A percentile compares a stretch with the other conserved stretches of the same genome.
phyloP scores from a whole-genome alignment of 2,797 vertebrate genomes.

The Oreochromis grahami region DNA sequence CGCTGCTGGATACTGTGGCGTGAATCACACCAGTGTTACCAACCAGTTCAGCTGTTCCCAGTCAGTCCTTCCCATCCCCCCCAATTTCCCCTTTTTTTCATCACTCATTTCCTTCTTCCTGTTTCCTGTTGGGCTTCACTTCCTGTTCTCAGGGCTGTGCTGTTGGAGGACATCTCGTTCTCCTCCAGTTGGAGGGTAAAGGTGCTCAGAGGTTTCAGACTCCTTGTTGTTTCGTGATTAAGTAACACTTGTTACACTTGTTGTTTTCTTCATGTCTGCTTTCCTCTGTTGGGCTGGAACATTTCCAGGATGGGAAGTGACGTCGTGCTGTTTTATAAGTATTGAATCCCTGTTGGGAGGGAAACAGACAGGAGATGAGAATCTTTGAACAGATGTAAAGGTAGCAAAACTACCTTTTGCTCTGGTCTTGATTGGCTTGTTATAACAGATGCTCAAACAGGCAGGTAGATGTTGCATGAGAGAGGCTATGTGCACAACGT shows the following conservation, averaged over 20 bases:
- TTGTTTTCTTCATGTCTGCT: not conserved
- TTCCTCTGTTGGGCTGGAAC: not conserved
- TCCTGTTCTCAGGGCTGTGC: conserved; percentile 45
- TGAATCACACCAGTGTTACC: not conserved
- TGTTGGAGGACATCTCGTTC: not conserved
- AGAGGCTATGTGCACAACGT: not conserved
- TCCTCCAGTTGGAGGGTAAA: not conserved
- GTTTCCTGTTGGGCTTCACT: conserved; percentile 36
- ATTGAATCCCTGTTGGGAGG: not conserved
- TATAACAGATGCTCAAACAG: not conserved
- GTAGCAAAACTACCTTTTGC: not conserved
- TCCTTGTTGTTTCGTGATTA: not conserved
- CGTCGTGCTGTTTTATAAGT: rapidly evolving
- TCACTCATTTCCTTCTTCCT: conserved; percentile 43
- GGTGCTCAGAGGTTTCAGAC: not conserved
- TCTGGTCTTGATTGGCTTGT: not conserved
- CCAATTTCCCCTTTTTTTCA: not conserved
- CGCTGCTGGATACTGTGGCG: not conserved
- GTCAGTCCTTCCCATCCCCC: not conserved
- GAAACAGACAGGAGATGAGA: not conserved
- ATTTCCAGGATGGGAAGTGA: not conserved
- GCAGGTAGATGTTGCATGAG: not conserved
- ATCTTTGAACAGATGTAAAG: not conserved
- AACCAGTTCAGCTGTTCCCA: not conserved
- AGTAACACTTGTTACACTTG: not conserved